Percentiles rank a stretch among this genome's conserved stretches.
phyloP scores from a whole-genome alignment of 1,140 invertebrate species.

The Prorops nasuta region DNA sequence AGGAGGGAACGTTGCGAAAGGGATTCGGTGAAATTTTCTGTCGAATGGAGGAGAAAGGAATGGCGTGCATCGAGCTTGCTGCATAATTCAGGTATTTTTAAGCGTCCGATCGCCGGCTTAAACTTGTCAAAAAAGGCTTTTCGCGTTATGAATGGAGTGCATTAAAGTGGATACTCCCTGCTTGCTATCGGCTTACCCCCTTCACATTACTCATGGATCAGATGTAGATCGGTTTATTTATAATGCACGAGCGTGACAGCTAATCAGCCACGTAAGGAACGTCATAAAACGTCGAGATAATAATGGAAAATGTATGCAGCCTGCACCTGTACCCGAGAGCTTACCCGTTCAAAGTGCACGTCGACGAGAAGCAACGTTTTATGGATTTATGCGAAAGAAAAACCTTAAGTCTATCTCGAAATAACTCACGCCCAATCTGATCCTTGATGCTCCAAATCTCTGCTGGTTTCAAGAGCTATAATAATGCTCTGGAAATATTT shows the following conservation, averaged over 20 bases:
- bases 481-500: too few relatives aligned
- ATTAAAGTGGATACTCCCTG: background rate
- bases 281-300: slow-evolving; percentile 36
- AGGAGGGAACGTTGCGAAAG: too few relatives aligned
- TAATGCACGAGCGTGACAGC: slow-evolving; percentile 36
- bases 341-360: slow-evolving; percentile 3
- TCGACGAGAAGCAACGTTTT: slow-evolving; percentile 12
- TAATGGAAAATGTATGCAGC: slow-evolving; percentile 24
- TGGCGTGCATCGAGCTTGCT: background rate
- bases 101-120: background rate
- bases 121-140: background rate
- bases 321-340: slow-evolving; percentile 6
- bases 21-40: slow-evolving; percentile 11
- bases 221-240: slow-evolving; percentile 34
- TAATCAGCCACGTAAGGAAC: slow-evolving; percentile 33
- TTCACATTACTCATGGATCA: slow-evolving; percentile 34
- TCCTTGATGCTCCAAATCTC: too few relatives aligned
- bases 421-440: too few relatives aligned
- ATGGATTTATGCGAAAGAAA: slow-evolving; percentile 19
- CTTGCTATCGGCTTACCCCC: background rate
- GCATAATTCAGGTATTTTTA: background rate
- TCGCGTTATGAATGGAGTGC: slow-evolving; percentile 2
- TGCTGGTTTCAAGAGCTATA: too few relatives aligned
- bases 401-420: too few relatives aligned
- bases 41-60: slow-evolving; percentile 7